These are phyloP conservation scores for Rhopalosiphum padi DNA, from an alignment of 1,140 invertebrate genomes.

Conservation along the genomic window DNA sequence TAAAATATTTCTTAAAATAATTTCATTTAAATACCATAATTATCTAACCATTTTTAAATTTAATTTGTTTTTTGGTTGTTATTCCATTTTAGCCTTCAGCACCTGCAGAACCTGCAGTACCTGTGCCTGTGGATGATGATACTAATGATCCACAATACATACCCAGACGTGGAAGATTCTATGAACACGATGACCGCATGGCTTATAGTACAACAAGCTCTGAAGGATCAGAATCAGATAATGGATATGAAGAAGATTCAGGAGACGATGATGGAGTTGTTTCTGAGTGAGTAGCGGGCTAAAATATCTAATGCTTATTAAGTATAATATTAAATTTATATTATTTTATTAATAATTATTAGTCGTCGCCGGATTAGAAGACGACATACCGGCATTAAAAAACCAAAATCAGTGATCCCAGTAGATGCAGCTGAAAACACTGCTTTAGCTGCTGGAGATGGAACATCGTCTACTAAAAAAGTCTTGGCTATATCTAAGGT, in stretches of 20 bases:
- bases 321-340: neutral
- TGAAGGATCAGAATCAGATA: conserved; percentile 27
- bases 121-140: conserved; percentile 25
- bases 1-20: neutral
- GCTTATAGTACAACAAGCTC: conserved; percentile 47
- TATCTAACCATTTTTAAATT: neutral
- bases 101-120: neutral
- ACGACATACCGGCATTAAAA: neutral
- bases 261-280: neutral
- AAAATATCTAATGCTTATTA: neutral
- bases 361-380: neutral
- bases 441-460: neutral
- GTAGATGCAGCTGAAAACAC: neutral
- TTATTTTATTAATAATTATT: neutral
- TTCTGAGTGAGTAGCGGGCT: neutral
- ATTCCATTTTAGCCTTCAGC: neutral
- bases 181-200: conserved; percentile 50
- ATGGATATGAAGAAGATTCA: neutral
- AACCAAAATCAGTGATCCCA: neutral
- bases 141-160: conserved; percentile 53
- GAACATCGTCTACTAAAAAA: neutral
- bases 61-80: neutral
- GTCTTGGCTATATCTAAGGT: conserved; percentile 34
- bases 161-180: conserved; percentile 47
- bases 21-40: neutral